A percentile compares a stretch with the other conserved stretches of the same genome.
phyloP scores from a whole-genome alignment of 2,888 invertebrate species.

The Invenusta paracnida region DNA sequence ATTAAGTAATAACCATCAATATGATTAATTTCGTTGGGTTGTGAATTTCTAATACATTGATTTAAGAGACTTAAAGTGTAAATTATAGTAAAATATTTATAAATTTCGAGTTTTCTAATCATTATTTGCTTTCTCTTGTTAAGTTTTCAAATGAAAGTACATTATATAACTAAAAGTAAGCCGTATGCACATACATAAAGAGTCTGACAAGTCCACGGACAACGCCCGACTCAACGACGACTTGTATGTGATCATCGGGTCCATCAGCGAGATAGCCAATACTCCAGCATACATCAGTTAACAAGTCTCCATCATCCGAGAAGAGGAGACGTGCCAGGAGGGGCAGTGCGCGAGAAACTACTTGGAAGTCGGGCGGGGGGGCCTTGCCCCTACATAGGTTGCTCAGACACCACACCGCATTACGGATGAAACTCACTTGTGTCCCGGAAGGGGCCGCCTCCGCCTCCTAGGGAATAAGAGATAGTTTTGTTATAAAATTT shows the following conservation, averaged over 20 bases:
- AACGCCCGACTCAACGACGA: conserved; percentile 89
- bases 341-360: conserved; percentile 66
- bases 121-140: too few species aligned
- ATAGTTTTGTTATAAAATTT: neutral
- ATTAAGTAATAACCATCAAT: too few species aligned
- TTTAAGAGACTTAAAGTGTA: too few species aligned
- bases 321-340: conserved; percentile 79
- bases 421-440: conserved; percentile 69
- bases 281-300: conserved; percentile 93
- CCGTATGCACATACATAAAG: conserved; percentile 67
- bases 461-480: neutral
- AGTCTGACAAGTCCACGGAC: conserved; percentile 73
- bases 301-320: conserved; percentile 79
- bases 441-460: conserved; percentile 58
- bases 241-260: conserved; percentile 92
- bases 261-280: conserved; percentile 91
- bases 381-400: conserved; percentile 95
- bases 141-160: too few species aligned
- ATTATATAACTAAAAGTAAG: too few species aligned
- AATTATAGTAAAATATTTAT: too few species aligned
- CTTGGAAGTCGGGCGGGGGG: conserved; percentile 58
- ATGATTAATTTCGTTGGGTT: too few species aligned
- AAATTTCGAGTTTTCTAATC: too few species aligned
- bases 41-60: too few species aligned
- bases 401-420: conserved; percentile 95